Evolutionary conservation across 2,888 invertebrate species (phyloP).

Genomic region (Steinernema hermaphroditum): DNA sequence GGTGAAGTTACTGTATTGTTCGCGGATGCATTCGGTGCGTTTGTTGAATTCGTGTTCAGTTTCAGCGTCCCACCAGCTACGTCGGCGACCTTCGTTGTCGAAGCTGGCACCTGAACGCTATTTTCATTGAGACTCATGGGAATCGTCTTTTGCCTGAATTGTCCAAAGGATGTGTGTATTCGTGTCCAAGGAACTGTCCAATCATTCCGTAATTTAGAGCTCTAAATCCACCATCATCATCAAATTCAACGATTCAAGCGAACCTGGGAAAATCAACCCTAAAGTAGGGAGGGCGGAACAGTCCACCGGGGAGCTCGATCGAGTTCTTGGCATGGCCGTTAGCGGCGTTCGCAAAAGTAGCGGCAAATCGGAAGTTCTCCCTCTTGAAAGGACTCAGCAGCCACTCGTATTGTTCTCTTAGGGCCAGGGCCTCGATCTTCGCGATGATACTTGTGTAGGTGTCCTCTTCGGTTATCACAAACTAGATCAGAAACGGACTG

Average conservation of each 20-base stretch:
- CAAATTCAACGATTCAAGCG: too few species aligned
- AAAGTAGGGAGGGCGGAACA: slow-evolving; percentile 84
- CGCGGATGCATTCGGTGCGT: slow-evolving; percentile 81
- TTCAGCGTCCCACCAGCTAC: slow-evolving; percentile 93
- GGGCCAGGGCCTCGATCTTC: not conserved
- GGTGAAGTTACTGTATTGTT: slow-evolving; percentile 80
- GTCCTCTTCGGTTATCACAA: not conserved
- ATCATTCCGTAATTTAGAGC: slow-evolving; percentile 75
- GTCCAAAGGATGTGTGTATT: slow-evolving; percentile 45
- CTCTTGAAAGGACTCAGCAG: not conserved
- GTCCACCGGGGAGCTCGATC: slow-evolving; percentile 42
- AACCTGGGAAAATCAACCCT: slow-evolving; percentile 79
- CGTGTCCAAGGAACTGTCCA: slow-evolving; percentile 44
- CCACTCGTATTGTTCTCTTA: not conserved
- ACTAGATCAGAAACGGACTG: not conserved
- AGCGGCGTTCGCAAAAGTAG: not conserved
- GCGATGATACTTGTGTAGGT: not conserved
- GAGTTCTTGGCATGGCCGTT: not conserved
- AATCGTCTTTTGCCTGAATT: slow-evolving; percentile 77
- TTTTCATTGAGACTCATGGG: not conserved
- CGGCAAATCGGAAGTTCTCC: not conserved
- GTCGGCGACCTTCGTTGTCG: slow-evolving; percentile 71
- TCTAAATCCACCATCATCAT: too few species aligned
- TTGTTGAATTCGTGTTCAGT: slow-evolving; percentile 85
- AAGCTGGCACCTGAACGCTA: slow-evolving; percentile 72